Base-by-base conservation (phyloP, 2,888 invertebrate genomes). In the Meghimatium bilineatum region DNA sequence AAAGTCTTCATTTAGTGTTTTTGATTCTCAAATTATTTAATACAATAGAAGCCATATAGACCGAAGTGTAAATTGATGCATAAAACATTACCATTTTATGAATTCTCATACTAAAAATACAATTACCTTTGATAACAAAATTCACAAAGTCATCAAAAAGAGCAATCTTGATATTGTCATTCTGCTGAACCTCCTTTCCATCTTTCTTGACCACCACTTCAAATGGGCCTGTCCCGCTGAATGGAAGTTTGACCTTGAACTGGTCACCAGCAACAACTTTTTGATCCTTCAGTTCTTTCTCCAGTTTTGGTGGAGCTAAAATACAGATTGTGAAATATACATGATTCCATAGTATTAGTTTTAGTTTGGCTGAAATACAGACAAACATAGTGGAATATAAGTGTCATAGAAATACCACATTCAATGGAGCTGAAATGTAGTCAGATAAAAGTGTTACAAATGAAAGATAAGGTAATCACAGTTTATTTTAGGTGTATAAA, bases 191-290 rank as follows among this genome's bases (percentile, higher is more conserved):
- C 87, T 95, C 95, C 88, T 95, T 95, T 69, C 98, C 98, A 92
- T 98, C 96, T 92, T 96, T 97, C 85, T 96, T 96, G 83, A 99
- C 95, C 1, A 95, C 95, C 81, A 99, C 96, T 87, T 97, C 96
- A 93, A 98, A 96, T 12, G 99, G 99, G 93, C 98, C 98, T 93
- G 99, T 98, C 44, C 99, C 99, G 81, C 96, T 96, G 95, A 98
- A 99, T 92, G 97, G 97, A 88, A 99, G 96, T 95, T 99, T 99
- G 92, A 99, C 96, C 94, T 99, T 99, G 14, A 97, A 97, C 93
- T 98, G 98, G 91, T 99, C 99, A 79, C 97, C 96, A 92, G 98
- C 98, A 0, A 98, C 97, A 5, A 99, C 95, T 92, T 96, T 97
- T 29, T 99, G 94, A 92, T 97, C 97, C 67, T 96, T 96, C 17